phyloP scores from a whole-genome alignment of 2,113 vertebrate genomes.

The Nycticorax nycticorax region DNA sequence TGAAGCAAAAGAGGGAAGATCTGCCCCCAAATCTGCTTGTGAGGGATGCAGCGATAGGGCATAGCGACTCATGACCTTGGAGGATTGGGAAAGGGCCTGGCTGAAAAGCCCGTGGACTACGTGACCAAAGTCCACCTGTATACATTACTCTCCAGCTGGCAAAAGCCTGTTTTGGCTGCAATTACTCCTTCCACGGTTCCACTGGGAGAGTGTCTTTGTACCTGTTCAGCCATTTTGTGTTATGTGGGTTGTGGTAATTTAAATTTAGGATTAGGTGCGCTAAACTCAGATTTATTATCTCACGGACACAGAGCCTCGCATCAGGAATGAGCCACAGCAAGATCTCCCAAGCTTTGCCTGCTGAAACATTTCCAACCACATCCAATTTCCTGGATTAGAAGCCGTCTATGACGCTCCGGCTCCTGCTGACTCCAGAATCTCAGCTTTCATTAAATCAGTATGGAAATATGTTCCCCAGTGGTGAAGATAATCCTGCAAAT shows the following conservation, averaged over 20 bases:
- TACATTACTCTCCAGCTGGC: neutral
- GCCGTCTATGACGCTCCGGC: neutral
- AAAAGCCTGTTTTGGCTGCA: neutral
- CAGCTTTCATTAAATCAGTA: constrained; percentile 25
- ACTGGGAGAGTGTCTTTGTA: neutral
- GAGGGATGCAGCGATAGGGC: neutral
- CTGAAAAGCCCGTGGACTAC: neutral
- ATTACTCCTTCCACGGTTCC: neutral
- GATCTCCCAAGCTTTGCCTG: neutral
- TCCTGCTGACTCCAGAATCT: constrained; percentile 44
- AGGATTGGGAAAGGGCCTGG: neutral
- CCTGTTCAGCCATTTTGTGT: neutral
- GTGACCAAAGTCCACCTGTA: neutral
- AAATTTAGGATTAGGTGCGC: neutral
- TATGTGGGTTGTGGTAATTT: constrained; percentile 18
- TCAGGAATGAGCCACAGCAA: constrained; percentile 28
- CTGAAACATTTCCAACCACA: constrained; percentile 17
- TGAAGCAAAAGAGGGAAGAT: neutral
- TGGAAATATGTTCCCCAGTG: constrained; percentile 28
- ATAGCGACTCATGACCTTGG: neutral
- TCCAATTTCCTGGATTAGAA: constrained; percentile 46
- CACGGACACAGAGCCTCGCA: neutral
- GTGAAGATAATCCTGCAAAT: constrained; percentile 24
- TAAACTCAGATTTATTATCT: constrained; percentile 29
- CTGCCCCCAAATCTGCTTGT: neutral